phyloP scores from a whole-genome alignment of 2,797 vertebrate genomes.

The Lacerta bilineata region DNA sequence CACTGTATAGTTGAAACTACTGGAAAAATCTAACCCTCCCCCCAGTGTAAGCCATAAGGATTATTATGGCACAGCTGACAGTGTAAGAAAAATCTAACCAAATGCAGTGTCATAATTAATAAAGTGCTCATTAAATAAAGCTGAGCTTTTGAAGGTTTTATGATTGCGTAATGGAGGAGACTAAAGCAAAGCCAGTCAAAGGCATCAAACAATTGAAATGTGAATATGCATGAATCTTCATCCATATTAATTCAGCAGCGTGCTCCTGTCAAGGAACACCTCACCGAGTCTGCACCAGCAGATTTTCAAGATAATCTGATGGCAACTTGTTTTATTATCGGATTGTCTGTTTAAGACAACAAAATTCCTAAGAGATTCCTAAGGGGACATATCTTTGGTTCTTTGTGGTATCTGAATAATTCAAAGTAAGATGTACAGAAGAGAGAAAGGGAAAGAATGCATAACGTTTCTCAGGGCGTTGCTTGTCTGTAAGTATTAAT shows the following conservation, averaged over 20 bases:
- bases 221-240: slow-evolving; percentile 64
- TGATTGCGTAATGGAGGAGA: slow-evolving; percentile 50
- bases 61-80: too few relatives aligned
- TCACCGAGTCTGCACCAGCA: slow-evolving; percentile 50
- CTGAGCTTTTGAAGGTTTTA: slow-evolving; percentile 46
- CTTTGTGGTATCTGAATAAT: slow-evolving; percentile 36
- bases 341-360: slow-evolving; percentile 41
- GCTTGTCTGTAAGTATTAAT: slow-evolving; percentile 46
- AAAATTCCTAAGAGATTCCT: slow-evolving; percentile 5
- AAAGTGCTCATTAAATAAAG: slow-evolving; percentile 42
- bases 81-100: not conserved
- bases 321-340: slow-evolving; percentile 44
- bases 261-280: slow-evolving; percentile 35
- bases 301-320: slow-evolving; percentile 50
- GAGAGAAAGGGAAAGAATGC: not conserved
- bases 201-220: slow-evolving; percentile 48
- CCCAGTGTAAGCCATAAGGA: too few relatives aligned
- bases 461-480: slow-evolving; percentile 5
- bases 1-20: not conserved
- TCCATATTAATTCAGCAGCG: slow-evolving; percentile 42
- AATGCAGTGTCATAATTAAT: slow-evolving; percentile 4
- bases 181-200: slow-evolving; percentile 41
- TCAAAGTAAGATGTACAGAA: slow-evolving; percentile 30
- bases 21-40: not conserved
- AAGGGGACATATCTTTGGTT: not conserved